Percentiles rank a stretch among this genome's conserved stretches.
phyloP scores from a whole-genome alignment of 1,140 invertebrate genomes.

The Procambarus virginalis region DNA sequence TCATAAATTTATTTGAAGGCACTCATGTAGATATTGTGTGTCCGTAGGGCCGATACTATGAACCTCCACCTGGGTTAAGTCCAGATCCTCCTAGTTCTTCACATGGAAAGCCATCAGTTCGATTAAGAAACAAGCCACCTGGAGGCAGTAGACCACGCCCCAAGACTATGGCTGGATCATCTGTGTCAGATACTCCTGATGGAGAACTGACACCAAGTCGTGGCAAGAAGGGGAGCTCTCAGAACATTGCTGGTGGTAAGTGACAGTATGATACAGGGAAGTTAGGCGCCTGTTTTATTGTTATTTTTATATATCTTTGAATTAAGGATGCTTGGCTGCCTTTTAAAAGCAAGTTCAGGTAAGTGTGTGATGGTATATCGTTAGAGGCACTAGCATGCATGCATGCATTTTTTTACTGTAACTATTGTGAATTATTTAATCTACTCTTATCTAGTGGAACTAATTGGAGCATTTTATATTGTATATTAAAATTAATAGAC shows the following conservation, averaged over 20 bases:
- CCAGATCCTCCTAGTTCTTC: constrained; percentile 56
- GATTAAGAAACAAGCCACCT: constrained; percentile 64
- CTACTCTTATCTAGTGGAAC: background rate
- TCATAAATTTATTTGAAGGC: background rate
- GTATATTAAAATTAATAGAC: background rate
- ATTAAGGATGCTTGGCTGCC: background rate
- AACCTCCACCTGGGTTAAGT: constrained; percentile 59
- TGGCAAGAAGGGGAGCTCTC: constrained; percentile 67
- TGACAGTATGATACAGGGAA: background rate
- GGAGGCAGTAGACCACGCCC: constrained; percentile 64
- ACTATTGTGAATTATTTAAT: constrained; percentile 28
- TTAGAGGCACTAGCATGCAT: constrained; percentile 46
- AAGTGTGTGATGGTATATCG: constrained; percentile 12
- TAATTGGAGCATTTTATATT: constrained; percentile 38
- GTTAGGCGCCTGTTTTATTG: background rate
- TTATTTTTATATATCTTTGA: background rate
- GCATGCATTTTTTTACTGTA: constrained; percentile 37
- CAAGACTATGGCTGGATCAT: constrained; percentile 66
- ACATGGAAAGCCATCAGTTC: constrained; percentile 56
- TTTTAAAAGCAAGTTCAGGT: constrained; percentile 3
- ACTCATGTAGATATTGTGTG: background rate
- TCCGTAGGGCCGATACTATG: constrained; percentile 62
- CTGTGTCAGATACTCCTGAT: constrained; percentile 34
- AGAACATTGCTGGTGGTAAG: constrained; percentile 65
- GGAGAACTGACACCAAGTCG: constrained; percentile 32